Percentiles rank a stretch among this genome's conserved stretches.
Conservation (phyloP, 2,113 vertebrate genomes). For the Trogon surrucura region DNA sequence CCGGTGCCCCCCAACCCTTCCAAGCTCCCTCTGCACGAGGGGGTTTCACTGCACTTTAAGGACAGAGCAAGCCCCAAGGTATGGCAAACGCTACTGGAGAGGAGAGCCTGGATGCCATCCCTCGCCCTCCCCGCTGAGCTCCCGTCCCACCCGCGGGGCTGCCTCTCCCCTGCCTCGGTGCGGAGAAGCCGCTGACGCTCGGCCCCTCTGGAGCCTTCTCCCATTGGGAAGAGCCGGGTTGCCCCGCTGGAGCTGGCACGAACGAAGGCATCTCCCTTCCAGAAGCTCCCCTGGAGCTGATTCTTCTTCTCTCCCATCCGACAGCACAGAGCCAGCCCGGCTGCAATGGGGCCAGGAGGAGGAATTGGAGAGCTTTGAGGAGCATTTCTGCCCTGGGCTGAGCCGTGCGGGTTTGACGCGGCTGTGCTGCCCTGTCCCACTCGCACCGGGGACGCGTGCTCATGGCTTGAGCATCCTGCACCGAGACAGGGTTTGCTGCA, state of each 20-base stretch:
- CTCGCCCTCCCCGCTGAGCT: background rate
- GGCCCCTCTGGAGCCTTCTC: background rate
- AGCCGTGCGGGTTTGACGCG: rapidly evolving
- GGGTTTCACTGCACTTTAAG: background rate
- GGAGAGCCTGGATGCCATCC: background rate
- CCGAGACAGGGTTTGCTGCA: background rate
- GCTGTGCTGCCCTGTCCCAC: rapidly evolving
- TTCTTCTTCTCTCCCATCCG: background rate
- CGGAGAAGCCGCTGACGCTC: background rate
- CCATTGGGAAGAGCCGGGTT: background rate
- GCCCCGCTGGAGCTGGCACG: background rate
- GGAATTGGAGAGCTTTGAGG: background rate
- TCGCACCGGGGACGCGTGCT: rapidly evolving
- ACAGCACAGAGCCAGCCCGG: background rate
- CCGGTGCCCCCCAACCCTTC: background rate
- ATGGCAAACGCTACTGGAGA: slow-evolving; percentile 16
- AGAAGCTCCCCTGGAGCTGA: background rate
- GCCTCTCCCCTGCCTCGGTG: background rate
- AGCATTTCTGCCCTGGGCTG: background rate
- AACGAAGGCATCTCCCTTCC: background rate
- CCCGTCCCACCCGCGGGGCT: background rate
- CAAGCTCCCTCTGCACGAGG: background rate
- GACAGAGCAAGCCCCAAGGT: slow-evolving; percentile 6
- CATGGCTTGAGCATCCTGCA: background rate
- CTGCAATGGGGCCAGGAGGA: rapidly evolving